Evolutionary conservation across 2,797 vertebrate genomes (phyloP), one percentile per base, ranked within the genome.

Genomic region (Austrolebias charrua): DNA sequence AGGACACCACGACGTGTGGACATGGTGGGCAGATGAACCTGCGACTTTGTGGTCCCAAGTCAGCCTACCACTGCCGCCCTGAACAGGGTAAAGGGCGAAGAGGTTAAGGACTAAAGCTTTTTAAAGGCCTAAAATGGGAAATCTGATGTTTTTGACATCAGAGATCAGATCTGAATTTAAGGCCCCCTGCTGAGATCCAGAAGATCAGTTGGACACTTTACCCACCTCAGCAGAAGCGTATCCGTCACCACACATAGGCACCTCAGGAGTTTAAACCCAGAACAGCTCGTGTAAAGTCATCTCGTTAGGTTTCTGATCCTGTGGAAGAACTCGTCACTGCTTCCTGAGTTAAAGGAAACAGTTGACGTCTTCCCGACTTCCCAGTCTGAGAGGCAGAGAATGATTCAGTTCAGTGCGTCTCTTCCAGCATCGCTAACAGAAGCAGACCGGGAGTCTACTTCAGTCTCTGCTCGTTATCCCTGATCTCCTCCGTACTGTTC

Each of bases 401-500:
- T 19, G 42, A 66, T 52, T 57, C 75, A 59, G 61, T 53, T 47
- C 44, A 40, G 63, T 19, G 63, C 9, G 12, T 47, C 18, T 42
- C 57, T 16, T 62, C 40, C 58, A 67, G 63, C 66, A 54, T 60
- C 66, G 31, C 59, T 71, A 75, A 64, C 53, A 1, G 72, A 70
- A 38, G 47, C 66, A 24, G 73, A 61, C 64, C 53, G 50, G 60
- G 54, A 73, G 70, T 66, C 78, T 20, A 60, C 72, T 63, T 56
- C 71, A 33, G 12, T 67, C 77, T 79, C 61, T 55, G 71, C 75
- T 77, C 48, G 38, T 78, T 80, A 82, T 76, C 64, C 61, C 52
- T 71, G 61, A 84, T 78, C 78, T 78, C 31, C 54, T 42, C 69
- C 57, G 11, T 62, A 40, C 61, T 63, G 64, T 45, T 66, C 56